Percentiles rank a stretch among this genome's conserved stretches.
Conservation (phyloP, 2,113 vertebrate species). For the Malurus elegans region DNA sequence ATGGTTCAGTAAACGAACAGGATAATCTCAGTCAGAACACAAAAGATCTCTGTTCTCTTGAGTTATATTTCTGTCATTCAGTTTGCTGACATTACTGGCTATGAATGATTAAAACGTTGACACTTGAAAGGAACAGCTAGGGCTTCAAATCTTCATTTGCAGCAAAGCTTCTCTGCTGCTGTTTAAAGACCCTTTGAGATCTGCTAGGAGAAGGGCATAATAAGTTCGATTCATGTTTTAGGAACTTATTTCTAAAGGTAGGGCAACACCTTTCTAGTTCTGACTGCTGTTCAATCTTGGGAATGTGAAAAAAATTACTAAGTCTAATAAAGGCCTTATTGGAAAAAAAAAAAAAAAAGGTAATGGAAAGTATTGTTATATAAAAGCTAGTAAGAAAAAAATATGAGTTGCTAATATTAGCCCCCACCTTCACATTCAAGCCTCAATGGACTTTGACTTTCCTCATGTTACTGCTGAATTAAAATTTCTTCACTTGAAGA, state of each 20-base stretch:
- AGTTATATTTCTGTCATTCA: background rate
- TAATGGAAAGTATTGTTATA: background rate
- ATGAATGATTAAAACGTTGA: background rate
- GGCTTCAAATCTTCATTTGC: background rate
- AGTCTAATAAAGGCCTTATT: background rate
- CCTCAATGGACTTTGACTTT: background rate
- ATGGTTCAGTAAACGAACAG: background rate
- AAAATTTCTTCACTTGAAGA: slow-evolving; percentile 37
- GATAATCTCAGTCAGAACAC: background rate
- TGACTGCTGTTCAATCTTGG: background rate
- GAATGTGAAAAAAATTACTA: background rate
- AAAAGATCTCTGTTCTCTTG: background rate
- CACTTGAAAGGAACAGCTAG: background rate
- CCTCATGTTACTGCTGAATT: background rate
- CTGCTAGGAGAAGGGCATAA: background rate
- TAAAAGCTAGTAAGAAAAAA: background rate
- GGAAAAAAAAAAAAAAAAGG: background rate
- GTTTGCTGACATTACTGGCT: background rate
- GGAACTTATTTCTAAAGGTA: background rate
- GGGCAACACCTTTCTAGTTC: background rate
- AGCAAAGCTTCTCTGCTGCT: background rate
- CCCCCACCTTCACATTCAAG: background rate
- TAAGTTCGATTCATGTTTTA: background rate
- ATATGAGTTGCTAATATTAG: background rate
- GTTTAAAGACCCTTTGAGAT: background rate